Evolutionary conservation across 2,113 vertebrate species (phyloP).

Genomic region (Strigops habroptila): DNA sequence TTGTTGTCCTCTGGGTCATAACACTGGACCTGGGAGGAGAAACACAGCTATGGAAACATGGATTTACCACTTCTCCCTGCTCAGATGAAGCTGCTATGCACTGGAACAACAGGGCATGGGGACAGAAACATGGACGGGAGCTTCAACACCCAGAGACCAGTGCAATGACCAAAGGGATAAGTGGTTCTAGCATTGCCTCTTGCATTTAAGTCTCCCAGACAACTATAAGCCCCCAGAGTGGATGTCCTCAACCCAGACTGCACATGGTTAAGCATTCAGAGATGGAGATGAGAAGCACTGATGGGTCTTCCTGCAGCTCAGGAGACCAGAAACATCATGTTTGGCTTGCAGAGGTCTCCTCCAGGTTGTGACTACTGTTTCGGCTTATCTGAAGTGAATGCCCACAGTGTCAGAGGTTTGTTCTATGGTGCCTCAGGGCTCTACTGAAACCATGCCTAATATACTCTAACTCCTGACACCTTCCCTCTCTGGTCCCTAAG

Average conservation of each 20-base stretch:
- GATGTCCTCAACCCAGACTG: background rate
- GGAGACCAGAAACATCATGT: background rate
- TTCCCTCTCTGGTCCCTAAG: background rate
- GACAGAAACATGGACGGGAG: background rate
- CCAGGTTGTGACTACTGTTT: background rate
- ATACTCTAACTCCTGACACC: background rate
- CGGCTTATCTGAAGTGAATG: background rate
- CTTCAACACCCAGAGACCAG: background rate
- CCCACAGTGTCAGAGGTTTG: background rate
- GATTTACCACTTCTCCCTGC: background rate
- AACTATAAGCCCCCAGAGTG: background rate
- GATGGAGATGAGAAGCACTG: background rate
- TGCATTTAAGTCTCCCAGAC: background rate
- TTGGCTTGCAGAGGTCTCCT: background rate
- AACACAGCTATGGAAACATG: background rate
- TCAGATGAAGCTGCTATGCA: background rate
- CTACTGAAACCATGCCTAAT: background rate
- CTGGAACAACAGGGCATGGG: background rate
- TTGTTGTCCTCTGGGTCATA: constrained; percentile 71
- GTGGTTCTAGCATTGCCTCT: background rate
- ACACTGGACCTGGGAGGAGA: constrained; percentile 76
- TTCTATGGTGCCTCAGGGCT: background rate
- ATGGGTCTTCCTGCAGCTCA: background rate
- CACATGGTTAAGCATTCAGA: background rate
- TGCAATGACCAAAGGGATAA: background rate